phyloP scores from a whole-genome alignment of 2,113 vertebrate species.

The Oriolus oriolus region DNA sequence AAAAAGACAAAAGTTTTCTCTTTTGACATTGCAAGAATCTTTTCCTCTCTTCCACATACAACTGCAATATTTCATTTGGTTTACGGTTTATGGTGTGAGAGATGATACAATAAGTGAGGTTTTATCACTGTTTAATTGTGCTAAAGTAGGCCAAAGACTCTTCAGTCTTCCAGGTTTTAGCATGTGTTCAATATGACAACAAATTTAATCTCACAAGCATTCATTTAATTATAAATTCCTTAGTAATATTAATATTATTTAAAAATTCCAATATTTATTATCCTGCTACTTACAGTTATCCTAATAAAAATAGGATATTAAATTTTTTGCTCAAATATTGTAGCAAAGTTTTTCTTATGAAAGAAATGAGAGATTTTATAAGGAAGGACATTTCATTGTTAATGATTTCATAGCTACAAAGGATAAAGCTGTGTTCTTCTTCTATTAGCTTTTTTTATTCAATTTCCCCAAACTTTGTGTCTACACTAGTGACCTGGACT shows the following conservation, averaged over 20 bases:
- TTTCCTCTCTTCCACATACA: not conserved
- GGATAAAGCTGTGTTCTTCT: slow-evolving; percentile 74
- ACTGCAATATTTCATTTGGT: not conserved
- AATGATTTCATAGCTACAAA: slow-evolving; percentile 83
- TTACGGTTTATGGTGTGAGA: not conserved
- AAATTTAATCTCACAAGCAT: not conserved
- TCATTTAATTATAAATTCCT: slow-evolving; percentile 40
- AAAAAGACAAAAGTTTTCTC: not conserved
- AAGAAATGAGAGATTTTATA: slow-evolving; percentile 81
- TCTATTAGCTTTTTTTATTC: slow-evolving; percentile 81
- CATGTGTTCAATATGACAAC: not conserved
- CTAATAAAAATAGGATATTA: slow-evolving; percentile 78
- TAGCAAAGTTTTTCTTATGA: slow-evolving; percentile 72
- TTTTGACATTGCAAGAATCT: not conserved
- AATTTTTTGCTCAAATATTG: slow-evolving; percentile 66
- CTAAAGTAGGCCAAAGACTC: not conserved
- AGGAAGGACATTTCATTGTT: slow-evolving; percentile 79
- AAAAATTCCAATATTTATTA: slow-evolving; percentile 62
- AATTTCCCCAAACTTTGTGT: slow-evolving; percentile 77
- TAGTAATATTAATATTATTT: slow-evolving; percentile 44
- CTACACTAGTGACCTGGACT: slow-evolving; percentile 83
- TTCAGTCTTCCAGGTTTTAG: not conserved
- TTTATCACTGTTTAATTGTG: not conserved
- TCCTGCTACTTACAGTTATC: slow-evolving; percentile 54
- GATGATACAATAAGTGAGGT: not conserved